These are phyloP conservation scores for Salmo trutta DNA, from an alignment of 2,797 vertebrate species.

Conservation along the genomic window DNA sequence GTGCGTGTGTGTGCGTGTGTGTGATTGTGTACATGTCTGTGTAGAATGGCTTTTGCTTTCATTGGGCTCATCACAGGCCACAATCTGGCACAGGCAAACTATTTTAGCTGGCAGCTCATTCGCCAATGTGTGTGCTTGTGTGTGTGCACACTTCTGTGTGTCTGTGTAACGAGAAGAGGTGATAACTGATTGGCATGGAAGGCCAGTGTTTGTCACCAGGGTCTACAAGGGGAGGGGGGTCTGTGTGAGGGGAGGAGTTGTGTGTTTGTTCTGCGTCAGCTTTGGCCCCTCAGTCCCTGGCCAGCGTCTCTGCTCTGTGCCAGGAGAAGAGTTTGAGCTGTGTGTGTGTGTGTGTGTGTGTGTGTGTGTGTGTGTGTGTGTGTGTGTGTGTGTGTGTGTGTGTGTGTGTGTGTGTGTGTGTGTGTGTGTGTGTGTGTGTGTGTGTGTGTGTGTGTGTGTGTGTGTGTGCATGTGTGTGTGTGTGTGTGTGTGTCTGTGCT, in stretches of 20 bases:
- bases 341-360: neutral
- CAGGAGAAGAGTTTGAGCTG: neutral
- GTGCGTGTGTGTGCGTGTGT: constrained; percentile 1
- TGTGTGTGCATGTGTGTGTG: neutral
- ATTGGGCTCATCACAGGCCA: neutral
- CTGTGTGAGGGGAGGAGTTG: neutral
- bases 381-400: neutral
- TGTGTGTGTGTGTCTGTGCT: too few species aligned
- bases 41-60: constrained; percentile 13
- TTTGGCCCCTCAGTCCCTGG: neutral
- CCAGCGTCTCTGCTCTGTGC: neutral
- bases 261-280: neutral
- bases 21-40: neutral
- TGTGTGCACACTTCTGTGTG: neutral
- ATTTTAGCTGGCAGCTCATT: too few species aligned
- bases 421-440: neutral
- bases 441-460: neutral
- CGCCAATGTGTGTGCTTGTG: too few species aligned
- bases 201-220: neutral
- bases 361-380: neutral
- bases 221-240: neutral
- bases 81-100: neutral
- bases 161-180: constrained; percentile 12
- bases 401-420: neutral
- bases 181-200: constrained; percentile 25